Base-by-base conservation (phyloP, 2,888 invertebrate genomes). In the Parochlus steinenii region DNA sequence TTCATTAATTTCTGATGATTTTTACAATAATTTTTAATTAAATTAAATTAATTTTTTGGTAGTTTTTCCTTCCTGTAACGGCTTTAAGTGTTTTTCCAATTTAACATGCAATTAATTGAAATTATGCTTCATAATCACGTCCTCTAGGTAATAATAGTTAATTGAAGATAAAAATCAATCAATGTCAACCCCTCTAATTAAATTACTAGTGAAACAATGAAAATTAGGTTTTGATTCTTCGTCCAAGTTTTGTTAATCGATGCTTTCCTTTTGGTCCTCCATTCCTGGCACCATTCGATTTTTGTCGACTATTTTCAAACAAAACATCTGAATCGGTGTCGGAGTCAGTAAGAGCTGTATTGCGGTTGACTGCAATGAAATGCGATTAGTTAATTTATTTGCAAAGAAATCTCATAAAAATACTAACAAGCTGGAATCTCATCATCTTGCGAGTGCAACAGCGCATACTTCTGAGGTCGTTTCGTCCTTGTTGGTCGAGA, bases 291-390 rank as follows among this genome's bases (percentile, higher is more conserved):
- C 44, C 43, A 31, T 45, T 45, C 14, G 52, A 49, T 42, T 59
- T 59, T 17, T 38, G 25, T 17, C 67, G 64, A 46, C 74, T 75
- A 41, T 64, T 67, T 53, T 85, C 85, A 52, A 85, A 85, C 14
- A 85, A 60, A 6, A 86, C 78, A 55, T 86, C 83, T 1, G 83
- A 85, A 46, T 86, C 85, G 0, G 82, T 81, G 44, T 85, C 85
- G 2, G 76, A 72, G 48, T 85, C 85, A 1, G 80, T 71, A 37
- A 74, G 49, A 34, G 70, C 74, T 37, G 74, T 62, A 28, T 49
- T 48, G 6, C 58, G 52, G 6, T 47, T 47, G 44, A 54, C 58
- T 50, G 27, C 42, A 40, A 30, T 18, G 16, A 36, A 16, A 6
- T 29, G 6, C 19, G 15, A 12, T 17, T 32, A 32, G 11, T 8